A percentile compares a stretch with the other conserved stretches of the same genome.
Conservation (phyloP, 2,888 invertebrate species). For the Conomelus anceps region DNA sequence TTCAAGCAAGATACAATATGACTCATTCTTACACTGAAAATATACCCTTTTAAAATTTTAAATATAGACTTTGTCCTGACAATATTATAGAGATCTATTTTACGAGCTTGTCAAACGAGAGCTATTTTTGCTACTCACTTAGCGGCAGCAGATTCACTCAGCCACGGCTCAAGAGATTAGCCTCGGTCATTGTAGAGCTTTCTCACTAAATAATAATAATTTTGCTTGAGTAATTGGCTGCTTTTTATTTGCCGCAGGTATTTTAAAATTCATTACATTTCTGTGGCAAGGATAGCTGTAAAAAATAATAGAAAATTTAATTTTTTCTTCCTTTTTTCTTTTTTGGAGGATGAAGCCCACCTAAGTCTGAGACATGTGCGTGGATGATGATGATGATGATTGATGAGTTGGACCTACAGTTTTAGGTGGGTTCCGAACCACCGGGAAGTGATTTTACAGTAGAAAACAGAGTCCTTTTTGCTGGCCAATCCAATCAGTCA, state of each 20-base stretch:
- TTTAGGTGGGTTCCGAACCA: no score
- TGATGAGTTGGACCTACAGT: no score
- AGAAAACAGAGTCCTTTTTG: no score
- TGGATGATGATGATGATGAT: no score
- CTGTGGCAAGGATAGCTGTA: no score
- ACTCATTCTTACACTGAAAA: neutral
- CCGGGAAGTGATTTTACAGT: no score
- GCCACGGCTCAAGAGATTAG: neutral
- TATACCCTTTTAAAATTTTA: neutral
- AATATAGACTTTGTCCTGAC: neutral
- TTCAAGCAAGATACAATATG: neutral
- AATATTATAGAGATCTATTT: neutral
- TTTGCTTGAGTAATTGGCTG: neutral
- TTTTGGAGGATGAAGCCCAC: no score
- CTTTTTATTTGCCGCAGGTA: neutral
- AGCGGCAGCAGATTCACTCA: neutral
- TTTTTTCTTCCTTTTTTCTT: no score
- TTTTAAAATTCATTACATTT: neutral
- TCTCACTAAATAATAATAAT: neutral
- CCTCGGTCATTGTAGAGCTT: neutral
- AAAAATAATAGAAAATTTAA: no score
- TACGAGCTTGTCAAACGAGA: neutral
- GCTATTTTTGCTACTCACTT: neutral
- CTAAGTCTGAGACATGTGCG: no score
- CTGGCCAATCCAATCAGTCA: no score